These are phyloP conservation scores for Axinella damicornis DNA, from an alignment of 37 sponge, comb jelly and placozoan genomes.

Conservation along the genomic window DNA sequence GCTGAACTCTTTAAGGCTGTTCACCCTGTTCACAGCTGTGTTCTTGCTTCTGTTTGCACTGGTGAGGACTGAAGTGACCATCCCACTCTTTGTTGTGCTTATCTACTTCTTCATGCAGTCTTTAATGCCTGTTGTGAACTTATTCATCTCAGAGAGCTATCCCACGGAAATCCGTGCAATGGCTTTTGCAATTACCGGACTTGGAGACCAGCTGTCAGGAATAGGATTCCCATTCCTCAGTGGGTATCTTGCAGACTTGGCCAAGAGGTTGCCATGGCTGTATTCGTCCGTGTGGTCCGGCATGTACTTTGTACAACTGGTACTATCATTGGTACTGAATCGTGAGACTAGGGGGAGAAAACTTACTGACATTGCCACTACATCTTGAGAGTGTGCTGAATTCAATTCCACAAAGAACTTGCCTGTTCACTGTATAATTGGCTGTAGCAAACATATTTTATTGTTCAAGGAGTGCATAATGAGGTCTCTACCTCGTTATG, in stretches of 20 bases:
- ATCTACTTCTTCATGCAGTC: conserved; percentile 48
- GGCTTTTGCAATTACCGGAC: conserved; percentile 2
- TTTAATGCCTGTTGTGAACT: conserved; percentile 13
- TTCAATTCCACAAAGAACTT: no score
- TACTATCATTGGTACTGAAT: conserved; percentile 28
- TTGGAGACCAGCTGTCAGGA: neutral
- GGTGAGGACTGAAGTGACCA: conserved; percentile 13
- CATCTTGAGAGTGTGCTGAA: no score
- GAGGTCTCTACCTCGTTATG: no score
- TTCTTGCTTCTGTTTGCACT: conserved; percentile 45
- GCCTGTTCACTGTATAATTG: no score
- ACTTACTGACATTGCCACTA: neutral
- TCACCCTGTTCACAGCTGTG: conserved; percentile 5
- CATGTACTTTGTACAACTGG: conserved; percentile 18
- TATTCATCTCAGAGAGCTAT: conserved; percentile 55
- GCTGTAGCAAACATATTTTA: no score
- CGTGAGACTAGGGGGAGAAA: conserved; percentile 33
- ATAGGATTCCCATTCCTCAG: conserved; percentile 33
- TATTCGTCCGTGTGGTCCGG: conserved; percentile 34
- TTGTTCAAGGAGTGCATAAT: no score
- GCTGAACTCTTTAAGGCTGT: conserved; percentile 43
- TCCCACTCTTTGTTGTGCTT: conserved; percentile 35
- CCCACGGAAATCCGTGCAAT: conserved; percentile 38
- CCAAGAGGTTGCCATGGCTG: conserved; percentile 28
- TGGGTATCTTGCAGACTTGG: conserved; percentile 42